Base-by-base conservation (phyloP, 2,797 vertebrate species). In the Karalla daura region DNA sequence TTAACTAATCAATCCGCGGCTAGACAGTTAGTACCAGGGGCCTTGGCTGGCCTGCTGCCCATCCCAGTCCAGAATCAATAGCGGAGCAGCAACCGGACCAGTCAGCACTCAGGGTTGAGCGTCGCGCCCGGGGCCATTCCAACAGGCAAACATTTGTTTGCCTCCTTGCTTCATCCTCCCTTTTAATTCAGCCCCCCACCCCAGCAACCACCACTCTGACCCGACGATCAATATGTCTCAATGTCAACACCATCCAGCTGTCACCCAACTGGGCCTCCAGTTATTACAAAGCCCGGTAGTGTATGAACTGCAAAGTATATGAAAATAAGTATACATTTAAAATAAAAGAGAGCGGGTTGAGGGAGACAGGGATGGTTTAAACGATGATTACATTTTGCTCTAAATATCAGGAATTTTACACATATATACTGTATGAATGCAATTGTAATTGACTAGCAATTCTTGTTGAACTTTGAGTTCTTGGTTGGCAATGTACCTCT, bases 141-240 rank as follows among this genome's bases (percentile, higher is more conserved):
- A 36, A 56, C 50, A 73, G 63, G 54, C 70, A 56, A 72, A 65
- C 61, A 37, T 86, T 79, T 73, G 71, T 75, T 69, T 74, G 44
- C 33, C 72, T 77, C 63, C 64, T 71, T 66, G 58, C 62, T 36
- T 64, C 69, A 35, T 17, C 50, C 52, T 80, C 60, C 27, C 46
- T 66, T 65, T 58, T 45, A 53, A 71, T 44, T 75, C 40, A 59
- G 81, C 87, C 75, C 9, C n/a, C n/a, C n/a, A n/a, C n/a, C n/a
- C 0, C 20, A 82, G 86, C 83, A 37, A 30, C 61, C 18, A 27
- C 49, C 64, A 44, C 52, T 64, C 72, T 72, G 81, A 64, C 83
- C 54, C 12, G 40, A 40, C 30, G 73, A 81, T 91, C 89, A 76
- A 90, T 91, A 78, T 71, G 85, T 91, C 85, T 88, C 86, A 75